These are phyloP conservation scores for Antedon mediterranea DNA, from an alignment of 53 echinoderm and acorn worm genomes.

Conservation along the genomic window DNA sequence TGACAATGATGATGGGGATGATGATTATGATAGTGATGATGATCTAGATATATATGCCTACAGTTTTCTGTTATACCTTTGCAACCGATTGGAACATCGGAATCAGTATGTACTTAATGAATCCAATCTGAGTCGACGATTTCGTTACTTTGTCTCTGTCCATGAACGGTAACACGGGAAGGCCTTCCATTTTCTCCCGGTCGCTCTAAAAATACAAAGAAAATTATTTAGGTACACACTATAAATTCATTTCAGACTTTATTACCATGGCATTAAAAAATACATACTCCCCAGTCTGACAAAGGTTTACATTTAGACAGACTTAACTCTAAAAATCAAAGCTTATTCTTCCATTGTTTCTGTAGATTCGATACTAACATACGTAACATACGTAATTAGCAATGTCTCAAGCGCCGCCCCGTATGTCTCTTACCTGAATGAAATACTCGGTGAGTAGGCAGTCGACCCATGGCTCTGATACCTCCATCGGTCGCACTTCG, in stretches of 20 bases:
- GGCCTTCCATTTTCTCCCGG: slow-evolving; percentile 81
- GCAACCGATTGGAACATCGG: slow-evolving; percentile 82
- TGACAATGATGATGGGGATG: not conserved
- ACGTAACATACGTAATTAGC: too few relatives aligned
- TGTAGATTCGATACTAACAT: too few relatives aligned
- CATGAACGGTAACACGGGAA: slow-evolving; percentile 88
- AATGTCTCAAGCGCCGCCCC: too few relatives aligned
- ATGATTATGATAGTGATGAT: not conserved
- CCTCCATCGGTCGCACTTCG: slow-evolving; percentile 84
- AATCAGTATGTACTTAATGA: slow-evolving; percentile 85
- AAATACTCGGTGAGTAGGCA: slow-evolving; percentile 90
- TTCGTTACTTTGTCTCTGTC: slow-evolving; percentile 93
- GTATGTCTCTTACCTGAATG: too few relatives aligned
- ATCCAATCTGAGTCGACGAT: slow-evolving; percentile 81
- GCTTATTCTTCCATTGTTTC: too few relatives aligned
- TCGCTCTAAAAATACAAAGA: slow-evolving; percentile 60
- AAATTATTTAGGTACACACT: too few relatives aligned
- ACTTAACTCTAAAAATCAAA: too few relatives aligned
- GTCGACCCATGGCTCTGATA: slow-evolving; percentile 95
- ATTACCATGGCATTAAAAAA: too few relatives aligned
- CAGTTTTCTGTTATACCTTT: slow-evolving; percentile 25
- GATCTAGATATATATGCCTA: not conserved
- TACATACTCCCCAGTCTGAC: too few relatives aligned
- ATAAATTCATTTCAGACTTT: too few relatives aligned
- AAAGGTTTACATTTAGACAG: too few relatives aligned